Conservation (phyloP, 1,140 invertebrate species). For the Rhizoglyphus robini region DNA sequence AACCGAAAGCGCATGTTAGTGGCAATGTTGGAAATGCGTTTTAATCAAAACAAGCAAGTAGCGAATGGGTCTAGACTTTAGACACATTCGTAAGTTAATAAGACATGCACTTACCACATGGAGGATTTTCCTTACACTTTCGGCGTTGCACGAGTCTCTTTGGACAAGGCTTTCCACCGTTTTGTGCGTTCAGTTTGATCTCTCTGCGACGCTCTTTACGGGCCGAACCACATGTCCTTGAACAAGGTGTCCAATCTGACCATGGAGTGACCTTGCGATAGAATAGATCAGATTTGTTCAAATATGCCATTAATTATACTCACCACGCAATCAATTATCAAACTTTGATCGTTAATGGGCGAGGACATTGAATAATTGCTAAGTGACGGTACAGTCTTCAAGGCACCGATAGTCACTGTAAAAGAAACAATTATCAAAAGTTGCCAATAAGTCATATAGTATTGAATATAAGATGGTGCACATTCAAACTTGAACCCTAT, state of each 20-base stretch:
- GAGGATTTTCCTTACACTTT: constrained; percentile 31
- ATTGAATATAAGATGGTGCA: not conserved
- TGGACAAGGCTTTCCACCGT: constrained; percentile 55
- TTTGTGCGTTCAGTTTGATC: constrained; percentile 44
- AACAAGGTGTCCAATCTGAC: constrained; percentile 59
- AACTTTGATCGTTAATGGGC: constrained; percentile 19
- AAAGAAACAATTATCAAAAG: not conserved
- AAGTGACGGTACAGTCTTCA: constrained; percentile 8
- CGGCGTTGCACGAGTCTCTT: constrained; percentile 35
- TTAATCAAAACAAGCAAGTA: too few relatives aligned
- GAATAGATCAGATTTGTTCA: not conserved
- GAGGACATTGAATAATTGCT: constrained; percentile 6
- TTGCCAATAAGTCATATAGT: not conserved
- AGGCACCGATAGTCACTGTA: constrained; percentile 21
- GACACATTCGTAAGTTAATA: too few relatives aligned
- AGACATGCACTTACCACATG: constrained; percentile 11
- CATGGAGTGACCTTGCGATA: constrained; percentile 44
- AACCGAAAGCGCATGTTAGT: too few relatives aligned
- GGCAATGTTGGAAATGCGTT: too few relatives aligned
- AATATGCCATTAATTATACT: not conserved
- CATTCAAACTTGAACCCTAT: not conserved
- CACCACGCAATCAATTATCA: constrained; percentile 40
- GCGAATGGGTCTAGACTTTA: too few relatives aligned
- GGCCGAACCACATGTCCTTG: constrained; percentile 49
- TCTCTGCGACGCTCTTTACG: constrained; percentile 31